These are phyloP conservation scores for Odontomachus brunneus DNA, from an alignment of 1,140 invertebrate species.

Conservation along the genomic window DNA sequence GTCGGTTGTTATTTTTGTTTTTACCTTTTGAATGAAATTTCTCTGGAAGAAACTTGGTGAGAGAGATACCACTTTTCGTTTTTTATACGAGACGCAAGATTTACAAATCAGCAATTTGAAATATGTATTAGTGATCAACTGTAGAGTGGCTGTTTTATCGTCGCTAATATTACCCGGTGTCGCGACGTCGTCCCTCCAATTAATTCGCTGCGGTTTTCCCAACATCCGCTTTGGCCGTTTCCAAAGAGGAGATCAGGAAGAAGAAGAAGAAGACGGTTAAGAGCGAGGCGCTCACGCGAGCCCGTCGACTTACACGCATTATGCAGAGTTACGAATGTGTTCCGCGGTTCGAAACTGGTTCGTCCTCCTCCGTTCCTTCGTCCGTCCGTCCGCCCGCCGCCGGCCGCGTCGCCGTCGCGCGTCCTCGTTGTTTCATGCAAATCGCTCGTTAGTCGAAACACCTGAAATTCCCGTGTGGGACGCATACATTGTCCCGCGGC, in stretches of 20 bases:
- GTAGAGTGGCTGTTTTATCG: not conserved
- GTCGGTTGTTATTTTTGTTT: too few species aligned
- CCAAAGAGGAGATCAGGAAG: slow-evolving; percentile 44
- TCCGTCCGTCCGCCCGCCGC: not conserved
- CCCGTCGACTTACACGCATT: slow-evolving; percentile 63
- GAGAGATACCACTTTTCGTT: too few species aligned
- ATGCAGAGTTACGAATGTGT: slow-evolving; percentile 66
- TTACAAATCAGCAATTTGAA: too few species aligned
- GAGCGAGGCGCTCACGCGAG: not conserved
- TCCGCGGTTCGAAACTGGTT: slow-evolving; percentile 67
- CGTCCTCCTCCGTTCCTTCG: slow-evolving; percentile 42
- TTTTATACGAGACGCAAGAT: too few species aligned
- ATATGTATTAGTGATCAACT: too few species aligned
- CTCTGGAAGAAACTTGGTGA: too few species aligned
- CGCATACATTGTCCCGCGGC: slow-evolving; percentile 61
- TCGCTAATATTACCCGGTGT: not conserved
- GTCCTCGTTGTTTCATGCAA: slow-evolving; percentile 76
- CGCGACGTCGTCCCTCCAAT: slow-evolving; percentile 6
- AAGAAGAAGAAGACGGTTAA: slow-evolving; percentile 11
- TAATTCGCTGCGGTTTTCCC: not conserved
- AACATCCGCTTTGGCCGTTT: slow-evolving; percentile 15
- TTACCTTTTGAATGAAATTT: too few species aligned
- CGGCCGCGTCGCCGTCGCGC: slow-evolving; percentile 7
- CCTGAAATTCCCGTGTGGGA: slow-evolving; percentile 76
- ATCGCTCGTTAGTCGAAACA: slow-evolving; percentile 77